Evolutionary conservation across 2,888 invertebrate genomes (phyloP), one percentile per base, ranked within the genome.

Genomic region (Acanthacorydalis orientalis): DNA sequence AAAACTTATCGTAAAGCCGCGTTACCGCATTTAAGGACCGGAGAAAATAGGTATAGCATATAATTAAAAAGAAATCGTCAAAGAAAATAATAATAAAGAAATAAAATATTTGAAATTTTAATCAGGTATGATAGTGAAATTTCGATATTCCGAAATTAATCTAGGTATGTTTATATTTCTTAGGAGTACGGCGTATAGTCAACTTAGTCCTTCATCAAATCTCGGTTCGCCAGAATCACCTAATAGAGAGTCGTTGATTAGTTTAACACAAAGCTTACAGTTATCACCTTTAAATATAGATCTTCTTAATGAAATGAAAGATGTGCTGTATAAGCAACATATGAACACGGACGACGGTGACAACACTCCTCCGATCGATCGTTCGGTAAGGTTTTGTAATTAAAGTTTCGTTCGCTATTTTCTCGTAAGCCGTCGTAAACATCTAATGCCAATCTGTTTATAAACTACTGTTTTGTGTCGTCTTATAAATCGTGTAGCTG

Each of bases 291-390:
- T 47, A 46, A 68, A 73, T 56, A 73, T 79, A 58, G 77, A 78
- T 62, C 67, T 81, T 47, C 73, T 80, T 70, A 75, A 77, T 53
- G 85, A 84, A 63, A 68, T 78, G 57, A 71, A 74, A 53, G 74
- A 77, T 58, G 68, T 77, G 40, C 64, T 77, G 51, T 73, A 72
- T 50, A 57, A 65, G 38, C 61, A 62, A 16, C 58, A 67, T 14
- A 53, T 56, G 35, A 50, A 54, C 14, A 44, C 52, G 11, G 47
- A 49, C 10, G 64, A 64, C 31, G 52, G 38, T 6, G 50, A 51
- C 23, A 34, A 34, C 11, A 72, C 70, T 38, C 78, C 79, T 46
- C 70, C 74, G 43, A 76, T 78, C 48, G 78, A 78, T 60, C 65
- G 77, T 68, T 76, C 74, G 60, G 78, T 79, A 69, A 73, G 75